These are phyloP conservation scores for Iselma pallidipennis DNA, from an alignment of 2,888 invertebrate genomes.

Conservation along the genomic window DNA sequence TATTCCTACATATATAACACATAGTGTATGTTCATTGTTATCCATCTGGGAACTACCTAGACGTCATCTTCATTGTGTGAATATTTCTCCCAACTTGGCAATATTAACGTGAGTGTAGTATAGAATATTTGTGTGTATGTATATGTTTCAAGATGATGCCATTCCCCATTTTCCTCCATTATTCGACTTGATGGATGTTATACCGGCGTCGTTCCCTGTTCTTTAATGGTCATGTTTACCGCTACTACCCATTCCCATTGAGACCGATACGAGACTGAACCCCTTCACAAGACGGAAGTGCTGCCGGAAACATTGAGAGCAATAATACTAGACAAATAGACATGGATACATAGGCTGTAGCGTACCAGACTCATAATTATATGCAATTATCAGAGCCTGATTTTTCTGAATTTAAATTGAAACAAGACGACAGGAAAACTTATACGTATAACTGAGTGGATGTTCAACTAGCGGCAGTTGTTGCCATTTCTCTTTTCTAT, in stretches of 20 bases:
- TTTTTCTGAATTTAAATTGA: too few species aligned
- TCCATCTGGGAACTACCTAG: background rate
- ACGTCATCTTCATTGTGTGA: background rate
- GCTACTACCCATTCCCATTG: constrained; percentile 2
- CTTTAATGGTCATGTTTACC: constrained; percentile 22
- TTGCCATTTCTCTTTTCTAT: too few species aligned
- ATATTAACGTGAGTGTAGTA: background rate
- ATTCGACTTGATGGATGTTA: constrained; percentile 6
- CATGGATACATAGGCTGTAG: constrained; percentile 1
- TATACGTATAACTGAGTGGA: too few species aligned
- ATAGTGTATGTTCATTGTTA: background rate
- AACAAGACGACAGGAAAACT: too few species aligned
- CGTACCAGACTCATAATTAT: background rate
- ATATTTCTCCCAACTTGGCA: background rate
- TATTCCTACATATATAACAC: background rate
- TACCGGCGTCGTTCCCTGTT: background rate
- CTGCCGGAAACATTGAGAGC: constrained; percentile 37
- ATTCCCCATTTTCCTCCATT: background rate
- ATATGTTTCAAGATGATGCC: constrained; percentile 12
- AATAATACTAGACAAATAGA: constrained; percentile 43
- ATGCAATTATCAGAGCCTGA: background rate
- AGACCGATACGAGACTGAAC: constrained; percentile 8
- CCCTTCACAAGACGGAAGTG: constrained; percentile 28
- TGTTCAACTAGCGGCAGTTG: too few species aligned
- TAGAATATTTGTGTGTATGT: background rate